Conservation (phyloP, 1,140 invertebrate species). For the Trichomalopsis sarcophagae region DNA sequence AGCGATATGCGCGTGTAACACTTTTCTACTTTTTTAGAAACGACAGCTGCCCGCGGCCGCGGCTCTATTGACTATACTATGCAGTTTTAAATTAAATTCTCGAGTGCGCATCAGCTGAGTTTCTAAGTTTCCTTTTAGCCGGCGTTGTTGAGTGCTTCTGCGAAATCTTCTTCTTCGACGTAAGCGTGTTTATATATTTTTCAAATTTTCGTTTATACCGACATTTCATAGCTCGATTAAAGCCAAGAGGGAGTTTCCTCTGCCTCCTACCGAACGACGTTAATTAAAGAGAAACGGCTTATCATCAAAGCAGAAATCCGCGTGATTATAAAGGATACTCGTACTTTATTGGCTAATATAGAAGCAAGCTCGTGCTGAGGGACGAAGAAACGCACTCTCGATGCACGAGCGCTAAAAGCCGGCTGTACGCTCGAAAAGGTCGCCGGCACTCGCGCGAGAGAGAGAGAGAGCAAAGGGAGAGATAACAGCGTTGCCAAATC, state of each 20-base stretch:
- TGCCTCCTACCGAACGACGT: not conserved
- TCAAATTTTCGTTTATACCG: no score
- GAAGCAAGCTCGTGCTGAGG: not conserved
- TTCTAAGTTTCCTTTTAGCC: no score
- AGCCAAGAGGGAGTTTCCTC: no score
- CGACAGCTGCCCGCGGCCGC: not conserved
- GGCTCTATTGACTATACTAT: not conserved
- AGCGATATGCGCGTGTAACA: conserved; percentile 27
- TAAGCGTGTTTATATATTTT: no score
- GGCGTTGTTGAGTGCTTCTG: not conserved
- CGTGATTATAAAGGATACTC: not conserved
- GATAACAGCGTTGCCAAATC: conserved; percentile 51
- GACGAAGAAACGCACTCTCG: not conserved
- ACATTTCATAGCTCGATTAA: not conserved
- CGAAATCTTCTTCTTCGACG: not conserved
- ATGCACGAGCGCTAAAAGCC: conserved; percentile 27
- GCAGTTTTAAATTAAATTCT: not conserved
- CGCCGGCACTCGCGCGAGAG: conserved; percentile 12
- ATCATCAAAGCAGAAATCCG: not conserved
- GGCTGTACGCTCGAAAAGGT: conserved; percentile 46
- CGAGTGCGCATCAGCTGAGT: not conserved
- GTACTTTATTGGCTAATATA: no score
- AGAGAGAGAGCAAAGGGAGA: conserved; percentile 9
- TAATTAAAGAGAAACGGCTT: not conserved
- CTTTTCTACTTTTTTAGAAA: conserved; percentile 25